phyloP scores from a whole-genome alignment of 2,113 vertebrate genomes.

The Platanista minor region DNA sequence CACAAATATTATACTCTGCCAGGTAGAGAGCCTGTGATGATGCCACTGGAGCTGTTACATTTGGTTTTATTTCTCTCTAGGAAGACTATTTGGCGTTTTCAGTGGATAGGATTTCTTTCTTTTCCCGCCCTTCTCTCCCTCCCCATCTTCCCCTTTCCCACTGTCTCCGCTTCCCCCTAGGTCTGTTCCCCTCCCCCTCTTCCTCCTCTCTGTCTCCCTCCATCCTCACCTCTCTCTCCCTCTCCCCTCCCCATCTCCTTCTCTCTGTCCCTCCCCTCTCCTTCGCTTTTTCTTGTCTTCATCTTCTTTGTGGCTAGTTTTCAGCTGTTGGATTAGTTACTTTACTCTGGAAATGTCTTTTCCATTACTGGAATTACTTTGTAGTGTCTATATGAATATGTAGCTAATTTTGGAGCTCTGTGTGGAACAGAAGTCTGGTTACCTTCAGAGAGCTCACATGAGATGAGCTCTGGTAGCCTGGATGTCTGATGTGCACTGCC shows the following conservation, averaged over 20 bases:
- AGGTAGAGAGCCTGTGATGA: background rate
- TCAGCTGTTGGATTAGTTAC: background rate
- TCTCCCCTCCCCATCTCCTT: background rate
- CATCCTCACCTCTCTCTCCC: fast-evolving
- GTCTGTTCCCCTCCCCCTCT: background rate
- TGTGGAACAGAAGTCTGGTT: background rate
- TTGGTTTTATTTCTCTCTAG: background rate
- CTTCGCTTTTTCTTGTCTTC: background rate
- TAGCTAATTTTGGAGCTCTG: background rate
- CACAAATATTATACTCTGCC: background rate
- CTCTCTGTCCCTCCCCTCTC: background rate
- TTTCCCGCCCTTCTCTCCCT: too few species aligned
- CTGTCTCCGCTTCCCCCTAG: background rate
- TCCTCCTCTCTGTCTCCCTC: fast-evolving
- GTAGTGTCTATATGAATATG: background rate
- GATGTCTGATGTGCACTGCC: background rate
- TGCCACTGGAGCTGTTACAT: background rate
- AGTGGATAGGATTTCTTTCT: background rate
- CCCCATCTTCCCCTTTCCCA: too few species aligned
- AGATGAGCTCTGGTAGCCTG: background rate
- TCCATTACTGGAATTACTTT: background rate
- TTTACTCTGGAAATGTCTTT: slow-evolving; percentile 24
- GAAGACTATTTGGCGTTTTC: background rate
- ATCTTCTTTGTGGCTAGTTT: background rate
- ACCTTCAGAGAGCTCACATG: background rate